Evolutionary conservation across 2,113 vertebrate genomes (phyloP), one percentile per base, ranked within the genome.

Genomic region (Chinchilla lanigera): DNA sequence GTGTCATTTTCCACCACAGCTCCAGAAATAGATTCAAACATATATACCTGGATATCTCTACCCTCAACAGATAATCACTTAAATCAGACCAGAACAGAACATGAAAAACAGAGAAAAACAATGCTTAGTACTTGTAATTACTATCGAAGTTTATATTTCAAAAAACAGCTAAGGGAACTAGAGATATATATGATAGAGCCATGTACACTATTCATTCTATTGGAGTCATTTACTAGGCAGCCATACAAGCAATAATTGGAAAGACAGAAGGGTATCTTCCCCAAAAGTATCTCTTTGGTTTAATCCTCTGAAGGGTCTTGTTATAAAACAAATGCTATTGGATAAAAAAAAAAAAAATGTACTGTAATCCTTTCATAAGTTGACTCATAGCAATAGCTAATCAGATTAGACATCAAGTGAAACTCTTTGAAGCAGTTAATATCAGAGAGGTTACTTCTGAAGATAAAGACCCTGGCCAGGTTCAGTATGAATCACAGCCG

Each of bases 281-380:
- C 52, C n/a, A 60, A 88, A 89, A 63, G 56, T 26, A 35, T 86
- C 65, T 80, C 86, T 61, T 80, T 16, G 41, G 12, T 77, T 88
- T 93, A 94, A 73, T 20, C 41, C 33, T 85, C 52, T 75, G 69
- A 67, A 91, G 26, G 38, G 26, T 2, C 24, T 81, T 52, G 5
- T 81, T 88, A 77, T 63, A 75, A 94, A 93, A 89, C 20, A 96
- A 92, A 82, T 54, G 35, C 47, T 90, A 41, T 56, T 85, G 56
- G 54, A 56, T 69, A 24, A 61, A 0, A 20, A 61, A 0, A 20
- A 52, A 89, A 65, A 26, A 5, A 81, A 80, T 3, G 33, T 41
- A 67, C 50, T 63, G 38, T 61, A 67, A 90, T 10, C 24, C 30
- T 91, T 69, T 67, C 67, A 38, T 19, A 52, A 91, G 87, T 8